Conservation (phyloP, 2,113 vertebrate species). For the Narcine bancroftii region DNA sequence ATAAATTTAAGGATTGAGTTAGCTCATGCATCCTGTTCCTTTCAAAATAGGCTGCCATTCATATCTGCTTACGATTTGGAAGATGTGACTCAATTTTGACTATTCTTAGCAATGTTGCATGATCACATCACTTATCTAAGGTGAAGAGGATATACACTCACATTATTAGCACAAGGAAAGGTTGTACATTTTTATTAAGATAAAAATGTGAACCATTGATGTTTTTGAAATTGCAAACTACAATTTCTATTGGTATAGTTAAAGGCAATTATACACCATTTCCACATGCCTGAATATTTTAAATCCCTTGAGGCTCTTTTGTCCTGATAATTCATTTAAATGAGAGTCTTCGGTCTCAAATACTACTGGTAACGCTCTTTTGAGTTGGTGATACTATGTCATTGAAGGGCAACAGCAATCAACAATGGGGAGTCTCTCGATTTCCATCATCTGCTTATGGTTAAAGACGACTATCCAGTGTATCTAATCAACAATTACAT, state of each 20-base stretch:
- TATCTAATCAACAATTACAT: not conserved
- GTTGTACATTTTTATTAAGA: not conserved
- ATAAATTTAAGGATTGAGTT: not conserved
- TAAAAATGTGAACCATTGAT: not conserved
- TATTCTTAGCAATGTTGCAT: not conserved
- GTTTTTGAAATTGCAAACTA: not conserved
- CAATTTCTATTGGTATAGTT: not conserved
- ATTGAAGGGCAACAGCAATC: not conserved
- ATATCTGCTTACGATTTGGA: not conserved
- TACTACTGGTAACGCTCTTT: not conserved
- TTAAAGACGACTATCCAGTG: not conserved
- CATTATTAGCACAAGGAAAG: too few species aligned
- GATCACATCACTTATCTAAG: not conserved
- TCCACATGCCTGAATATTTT: not conserved
- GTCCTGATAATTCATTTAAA: not conserved
- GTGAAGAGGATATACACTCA: not conserved
- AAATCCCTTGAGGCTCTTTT: not conserved
- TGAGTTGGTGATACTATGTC: not conserved
- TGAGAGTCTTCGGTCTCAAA: not conserved
- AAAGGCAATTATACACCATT: not conserved
- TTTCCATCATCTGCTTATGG: not conserved
- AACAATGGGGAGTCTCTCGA: not conserved
- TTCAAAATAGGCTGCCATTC: not conserved
- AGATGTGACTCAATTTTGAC: not conserved
- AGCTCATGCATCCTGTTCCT: not conserved